A percentile compares a stretch with the other conserved stretches of the same genome.
Conservation (phyloP, 2,797 vertebrate species). For the Crocidura indochinensis region DNA sequence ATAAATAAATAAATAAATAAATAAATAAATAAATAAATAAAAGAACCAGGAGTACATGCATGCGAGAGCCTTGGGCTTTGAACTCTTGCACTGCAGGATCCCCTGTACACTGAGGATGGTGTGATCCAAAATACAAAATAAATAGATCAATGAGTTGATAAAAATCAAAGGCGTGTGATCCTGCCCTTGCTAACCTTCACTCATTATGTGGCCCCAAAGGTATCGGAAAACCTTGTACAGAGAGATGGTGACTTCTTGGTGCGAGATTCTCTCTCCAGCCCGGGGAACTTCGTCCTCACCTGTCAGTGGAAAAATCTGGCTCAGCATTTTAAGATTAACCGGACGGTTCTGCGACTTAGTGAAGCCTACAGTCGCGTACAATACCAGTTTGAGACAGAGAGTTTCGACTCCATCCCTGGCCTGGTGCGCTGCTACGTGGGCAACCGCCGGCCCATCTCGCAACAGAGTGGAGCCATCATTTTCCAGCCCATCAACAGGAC, state of each 20-base stretch:
- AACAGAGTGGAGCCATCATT: slow-evolving; percentile 96
- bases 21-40: no score
- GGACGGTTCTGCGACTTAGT: slow-evolving; percentile 93
- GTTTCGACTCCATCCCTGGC: slow-evolving; percentile 96
- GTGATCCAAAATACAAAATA: no score
- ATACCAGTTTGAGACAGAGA: slow-evolving; percentile 96
- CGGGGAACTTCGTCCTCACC: slow-evolving; percentile 97
- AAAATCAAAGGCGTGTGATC: rapidly evolving
- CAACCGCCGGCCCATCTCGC: slow-evolving; percentile 95
- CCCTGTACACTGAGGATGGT: no score
- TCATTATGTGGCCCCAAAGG: slow-evolving; percentile 87
- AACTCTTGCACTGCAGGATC: not conserved
- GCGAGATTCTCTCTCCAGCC: slow-evolving; percentile 97
- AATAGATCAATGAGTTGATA: no score
- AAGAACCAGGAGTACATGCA: not conserved
- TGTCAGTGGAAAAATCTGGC: slow-evolving; percentile 97
- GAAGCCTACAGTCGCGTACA: slow-evolving; percentile 97
- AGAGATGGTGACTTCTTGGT: slow-evolving; percentile 98
- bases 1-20: no score
- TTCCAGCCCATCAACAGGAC: slow-evolving; percentile 97
- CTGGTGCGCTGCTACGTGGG: slow-evolving; percentile 97
- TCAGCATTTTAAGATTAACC: slow-evolving; percentile 99
- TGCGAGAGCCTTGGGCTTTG: not conserved
- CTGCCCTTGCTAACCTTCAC: not conserved
- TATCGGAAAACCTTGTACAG: slow-evolving; percentile 95